These are phyloP conservation scores for Drosophila pseudoobscura DNA, from an alignment of 1,140 invertebrate species.

Conservation along the genomic window DNA sequence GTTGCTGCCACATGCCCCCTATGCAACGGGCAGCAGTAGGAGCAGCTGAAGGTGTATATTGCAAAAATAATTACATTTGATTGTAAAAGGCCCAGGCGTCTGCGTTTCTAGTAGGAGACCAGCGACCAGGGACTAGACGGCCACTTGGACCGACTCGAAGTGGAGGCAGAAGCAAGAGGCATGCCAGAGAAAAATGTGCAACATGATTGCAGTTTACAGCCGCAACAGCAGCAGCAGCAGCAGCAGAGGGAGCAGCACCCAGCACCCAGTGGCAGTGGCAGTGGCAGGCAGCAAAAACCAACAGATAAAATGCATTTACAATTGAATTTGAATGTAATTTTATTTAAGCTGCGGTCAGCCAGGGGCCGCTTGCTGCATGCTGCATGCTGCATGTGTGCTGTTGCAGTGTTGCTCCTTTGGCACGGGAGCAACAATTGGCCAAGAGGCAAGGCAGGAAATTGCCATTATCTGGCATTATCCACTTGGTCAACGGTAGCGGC, in stretches of 20 bases:
- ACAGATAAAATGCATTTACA: slow-evolving; percentile 83
- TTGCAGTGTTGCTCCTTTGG: slow-evolving; percentile 10
- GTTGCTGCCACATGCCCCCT: slow-evolving; percentile 58
- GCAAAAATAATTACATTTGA: slow-evolving; percentile 82
- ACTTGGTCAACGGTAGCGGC: slow-evolving; percentile 60
- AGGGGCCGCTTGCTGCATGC: slow-evolving; percentile 43
- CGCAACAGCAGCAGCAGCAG: slow-evolving; percentile 31
- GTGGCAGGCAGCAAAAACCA: slow-evolving; percentile 62
- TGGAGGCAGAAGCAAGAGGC: background rate
- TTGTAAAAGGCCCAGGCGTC: slow-evolving; percentile 75
- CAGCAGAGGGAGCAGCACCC: slow-evolving; percentile 11
- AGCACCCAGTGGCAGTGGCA: background rate
- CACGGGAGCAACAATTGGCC: slow-evolving; percentile 55
- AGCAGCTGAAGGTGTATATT: slow-evolving; percentile 80
- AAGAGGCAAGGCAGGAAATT: slow-evolving; percentile 81
- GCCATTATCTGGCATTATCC: slow-evolving; percentile 81
- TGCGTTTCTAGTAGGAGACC: slow-evolving; percentile 40
- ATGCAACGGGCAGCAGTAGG: slow-evolving; percentile 5
- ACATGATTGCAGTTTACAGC: slow-evolving; percentile 82
- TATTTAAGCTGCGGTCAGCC: slow-evolving; percentile 81
- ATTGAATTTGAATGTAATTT: slow-evolving; percentile 83
- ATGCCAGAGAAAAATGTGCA: slow-evolving; percentile 80
- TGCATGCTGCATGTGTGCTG: slow-evolving; percentile 46
- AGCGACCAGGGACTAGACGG: slow-evolving; percentile 4
- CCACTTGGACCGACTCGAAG: slow-evolving; percentile 15